Conservation (phyloP, 2,113 vertebrate species). For the Butorides virescens region DNA sequence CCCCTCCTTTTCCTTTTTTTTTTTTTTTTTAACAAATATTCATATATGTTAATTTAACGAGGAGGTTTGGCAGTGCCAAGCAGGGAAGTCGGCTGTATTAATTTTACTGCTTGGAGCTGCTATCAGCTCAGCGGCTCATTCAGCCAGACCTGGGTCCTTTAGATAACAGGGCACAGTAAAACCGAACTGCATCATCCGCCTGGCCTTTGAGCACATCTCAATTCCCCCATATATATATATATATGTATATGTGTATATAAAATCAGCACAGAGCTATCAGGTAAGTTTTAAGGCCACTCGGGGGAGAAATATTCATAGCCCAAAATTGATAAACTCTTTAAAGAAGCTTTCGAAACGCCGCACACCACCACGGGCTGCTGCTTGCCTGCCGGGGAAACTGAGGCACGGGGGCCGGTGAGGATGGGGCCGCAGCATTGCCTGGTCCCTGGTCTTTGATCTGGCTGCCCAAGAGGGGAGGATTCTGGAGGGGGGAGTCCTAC, state of each 20-base stretch:
- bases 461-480: not conserved
- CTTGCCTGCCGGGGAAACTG: not conserved
- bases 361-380: accelerated
- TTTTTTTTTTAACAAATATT: not conserved
- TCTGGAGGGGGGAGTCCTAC: not conserved
- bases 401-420: accelerated
- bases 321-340: not conserved
- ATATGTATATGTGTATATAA: not conserved
- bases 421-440: not conserved
- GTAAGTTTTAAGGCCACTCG: not conserved
- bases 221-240: not conserved
- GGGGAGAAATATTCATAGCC: not conserved
- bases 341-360: not conserved
- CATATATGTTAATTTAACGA: not conserved
- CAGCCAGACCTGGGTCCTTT: not conserved
- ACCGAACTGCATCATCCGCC: not conserved
- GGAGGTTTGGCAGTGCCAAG: not conserved
- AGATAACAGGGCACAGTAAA: constrained; percentile 9
- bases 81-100: not conserved
- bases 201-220: not conserved
- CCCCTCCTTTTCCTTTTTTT: not conserved
- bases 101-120: constrained; percentile 31
- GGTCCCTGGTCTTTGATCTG: not conserved
- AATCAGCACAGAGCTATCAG: not conserved
- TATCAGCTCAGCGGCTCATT: not conserved